Evolutionary conservation across 2,888 invertebrate species (phyloP).

Genomic region (Acrobasis consociella): DNA sequence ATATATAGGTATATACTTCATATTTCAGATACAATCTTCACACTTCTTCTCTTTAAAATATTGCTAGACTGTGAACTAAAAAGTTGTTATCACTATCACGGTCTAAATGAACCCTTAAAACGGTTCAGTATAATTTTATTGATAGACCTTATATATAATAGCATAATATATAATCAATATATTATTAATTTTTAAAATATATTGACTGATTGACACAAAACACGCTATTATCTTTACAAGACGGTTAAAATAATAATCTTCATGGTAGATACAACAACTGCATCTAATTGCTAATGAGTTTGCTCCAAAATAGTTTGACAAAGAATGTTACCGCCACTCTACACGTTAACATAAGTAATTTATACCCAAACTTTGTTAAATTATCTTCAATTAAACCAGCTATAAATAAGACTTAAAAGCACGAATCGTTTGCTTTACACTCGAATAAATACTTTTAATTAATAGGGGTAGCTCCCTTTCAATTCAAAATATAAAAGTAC

Average conservation of each 20-base stretch:
- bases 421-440: slow-evolving; percentile 49
- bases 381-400: slow-evolving; percentile 18
- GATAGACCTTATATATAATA: no score
- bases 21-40: no score
- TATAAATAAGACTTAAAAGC: slow-evolving; percentile 17
- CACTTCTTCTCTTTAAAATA: no score
- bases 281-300: not conserved
- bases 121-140: no score
- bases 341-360: slow-evolving; percentile 12
- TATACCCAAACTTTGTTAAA: slow-evolving; percentile 17
- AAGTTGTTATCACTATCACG: no score
- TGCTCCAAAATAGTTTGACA: not conserved
- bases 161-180: no score
- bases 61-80: no score
- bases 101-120: no score
- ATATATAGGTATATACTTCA: no score
- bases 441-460: slow-evolving; percentile 57
- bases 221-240: no score
- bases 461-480: slow-evolving; percentile 29
- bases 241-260: not conserved
- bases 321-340: slow-evolving; percentile 1
- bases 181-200: no score
- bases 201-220: no score
- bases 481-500: not conserved
- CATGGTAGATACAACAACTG: not conserved